phyloP scores from a whole-genome alignment of 2,113 vertebrate species.

The Triplophysa rosa region DNA sequence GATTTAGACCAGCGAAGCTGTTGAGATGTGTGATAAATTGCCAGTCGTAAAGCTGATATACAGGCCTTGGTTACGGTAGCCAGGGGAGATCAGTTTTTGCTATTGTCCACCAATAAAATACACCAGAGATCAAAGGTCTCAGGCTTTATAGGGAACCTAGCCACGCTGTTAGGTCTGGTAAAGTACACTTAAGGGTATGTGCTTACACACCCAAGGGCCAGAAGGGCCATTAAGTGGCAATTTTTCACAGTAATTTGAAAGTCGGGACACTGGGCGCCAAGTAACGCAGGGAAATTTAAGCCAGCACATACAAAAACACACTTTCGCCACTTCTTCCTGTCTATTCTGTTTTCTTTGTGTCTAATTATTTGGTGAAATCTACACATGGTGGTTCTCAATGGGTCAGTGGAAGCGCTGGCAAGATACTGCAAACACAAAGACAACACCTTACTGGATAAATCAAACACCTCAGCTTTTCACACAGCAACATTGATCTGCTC shows the following conservation, averaged over 20 bases:
- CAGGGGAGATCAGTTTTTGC: slow-evolving; percentile 30
- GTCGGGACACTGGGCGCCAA: slow-evolving; percentile 23
- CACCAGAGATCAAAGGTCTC: slow-evolving; percentile 29
- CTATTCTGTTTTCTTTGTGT: slow-evolving; percentile 2
- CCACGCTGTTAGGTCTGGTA: background rate
- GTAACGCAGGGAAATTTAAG: background rate
- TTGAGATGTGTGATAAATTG: slow-evolving; percentile 39
- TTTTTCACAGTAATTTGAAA: slow-evolving; percentile 22
- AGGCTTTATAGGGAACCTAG: slow-evolving; percentile 15
- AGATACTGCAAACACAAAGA: slow-evolving; percentile 35
- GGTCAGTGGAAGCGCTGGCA: slow-evolving; percentile 5
- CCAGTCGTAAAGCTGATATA: slow-evolving; percentile 50
- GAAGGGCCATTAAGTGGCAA: slow-evolving; percentile 15
- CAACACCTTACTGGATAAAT: slow-evolving; percentile 42
- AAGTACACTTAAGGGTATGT: slow-evolving; percentile 23
- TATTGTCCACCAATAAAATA: slow-evolving; percentile 33
- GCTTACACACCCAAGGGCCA: slow-evolving; percentile 8
- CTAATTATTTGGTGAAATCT: slow-evolving; percentile 37
- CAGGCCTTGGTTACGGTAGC: slow-evolving; percentile 43
- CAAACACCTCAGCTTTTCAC: slow-evolving; percentile 51
- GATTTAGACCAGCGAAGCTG: slow-evolving; percentile 41
- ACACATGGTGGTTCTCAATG: slow-evolving; percentile 20
- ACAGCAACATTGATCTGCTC: slow-evolving; percentile 46
- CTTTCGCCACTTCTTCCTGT: background rate
- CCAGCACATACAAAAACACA: background rate